Evolutionary conservation across 1,140 invertebrate genomes (phyloP).

Genomic region (Drosophila funebris): DNA sequence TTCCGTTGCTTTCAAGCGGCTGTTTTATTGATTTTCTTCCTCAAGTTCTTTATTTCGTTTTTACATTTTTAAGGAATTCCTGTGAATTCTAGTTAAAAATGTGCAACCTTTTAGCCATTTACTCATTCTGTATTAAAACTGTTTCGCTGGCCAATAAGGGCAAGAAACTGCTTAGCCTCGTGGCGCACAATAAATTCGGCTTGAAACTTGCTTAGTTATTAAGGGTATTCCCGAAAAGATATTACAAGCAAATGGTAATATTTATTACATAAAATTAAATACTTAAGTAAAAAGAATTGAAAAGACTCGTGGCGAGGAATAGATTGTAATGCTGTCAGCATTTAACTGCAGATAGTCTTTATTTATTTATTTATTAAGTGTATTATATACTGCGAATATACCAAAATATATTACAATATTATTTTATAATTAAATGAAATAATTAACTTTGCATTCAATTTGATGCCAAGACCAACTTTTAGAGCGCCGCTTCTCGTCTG

Average conservation of each 20-base stretch:
- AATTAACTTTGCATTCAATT: too few relatives aligned
- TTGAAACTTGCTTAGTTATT: background rate
- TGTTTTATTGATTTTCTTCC: slow-evolving; percentile 65
- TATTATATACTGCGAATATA: too few relatives aligned
- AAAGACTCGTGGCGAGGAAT: too few relatives aligned
- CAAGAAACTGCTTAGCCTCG: background rate
- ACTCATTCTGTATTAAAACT: background rate
- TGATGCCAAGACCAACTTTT: too few relatives aligned
- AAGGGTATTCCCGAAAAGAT: background rate
- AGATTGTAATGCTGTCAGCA: too few relatives aligned
- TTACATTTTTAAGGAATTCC: slow-evolving; percentile 36
- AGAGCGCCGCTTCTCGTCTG: background rate
- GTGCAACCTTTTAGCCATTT: slow-evolving; percentile 1
- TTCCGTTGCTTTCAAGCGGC: slow-evolving; percentile 12
- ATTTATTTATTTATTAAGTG: too few relatives aligned
- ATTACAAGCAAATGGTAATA: too few relatives aligned
- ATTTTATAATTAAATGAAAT: too few relatives aligned
- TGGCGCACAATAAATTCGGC: background rate
- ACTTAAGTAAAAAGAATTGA: too few relatives aligned
- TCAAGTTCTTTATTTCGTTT: slow-evolving; percentile 25
- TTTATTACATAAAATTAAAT: background rate
- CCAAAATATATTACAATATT: too few relatives aligned
- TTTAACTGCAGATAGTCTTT: too few relatives aligned
- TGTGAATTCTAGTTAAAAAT: slow-evolving; percentile 35
- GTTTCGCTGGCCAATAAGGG: background rate